These are phyloP conservation scores for Puma concolor DNA, from an alignment of 2,113 vertebrate species.

Conservation along the genomic window DNA sequence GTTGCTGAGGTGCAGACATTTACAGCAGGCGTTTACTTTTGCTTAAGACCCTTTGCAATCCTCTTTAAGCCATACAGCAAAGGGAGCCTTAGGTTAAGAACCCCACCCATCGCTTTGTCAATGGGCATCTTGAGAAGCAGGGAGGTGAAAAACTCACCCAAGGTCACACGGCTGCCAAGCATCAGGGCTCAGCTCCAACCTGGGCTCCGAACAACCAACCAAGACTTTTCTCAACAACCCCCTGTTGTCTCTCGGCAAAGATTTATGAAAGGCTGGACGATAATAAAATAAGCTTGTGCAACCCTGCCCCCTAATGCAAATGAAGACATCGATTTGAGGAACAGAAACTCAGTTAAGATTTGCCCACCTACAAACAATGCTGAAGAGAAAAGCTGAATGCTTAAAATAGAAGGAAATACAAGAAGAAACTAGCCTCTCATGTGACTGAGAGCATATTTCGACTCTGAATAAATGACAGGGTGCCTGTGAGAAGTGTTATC, in stretches of 20 bases:
- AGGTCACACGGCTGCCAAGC: neutral
- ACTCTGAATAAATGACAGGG: neutral
- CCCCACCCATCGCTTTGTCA: fast-evolving
- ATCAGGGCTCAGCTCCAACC: neutral
- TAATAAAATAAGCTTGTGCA: neutral
- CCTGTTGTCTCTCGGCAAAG: neutral
- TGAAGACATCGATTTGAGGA: constrained; percentile 60
- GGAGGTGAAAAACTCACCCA: neutral
- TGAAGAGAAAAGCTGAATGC: constrained; percentile 58
- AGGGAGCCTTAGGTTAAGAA: neutral
- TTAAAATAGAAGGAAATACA: constrained; percentile 50
- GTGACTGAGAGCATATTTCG: neutral
- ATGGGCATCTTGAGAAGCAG: neutral
- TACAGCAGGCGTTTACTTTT: neutral
- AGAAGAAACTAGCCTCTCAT: neutral
- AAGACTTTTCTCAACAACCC: neutral
- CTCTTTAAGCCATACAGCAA: neutral
- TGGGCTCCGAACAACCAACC: neutral
- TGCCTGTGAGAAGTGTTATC: neutral
- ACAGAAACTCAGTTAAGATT: constrained; percentile 56
- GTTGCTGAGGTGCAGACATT: neutral
- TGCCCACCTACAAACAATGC: neutral
- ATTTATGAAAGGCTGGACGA: neutral
- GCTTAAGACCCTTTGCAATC: neutral
- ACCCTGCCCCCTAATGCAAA: constrained; percentile 19